Evolutionary conservation across 2,888 invertebrate species (phyloP).

Genomic region (Alcis repandata): DNA sequence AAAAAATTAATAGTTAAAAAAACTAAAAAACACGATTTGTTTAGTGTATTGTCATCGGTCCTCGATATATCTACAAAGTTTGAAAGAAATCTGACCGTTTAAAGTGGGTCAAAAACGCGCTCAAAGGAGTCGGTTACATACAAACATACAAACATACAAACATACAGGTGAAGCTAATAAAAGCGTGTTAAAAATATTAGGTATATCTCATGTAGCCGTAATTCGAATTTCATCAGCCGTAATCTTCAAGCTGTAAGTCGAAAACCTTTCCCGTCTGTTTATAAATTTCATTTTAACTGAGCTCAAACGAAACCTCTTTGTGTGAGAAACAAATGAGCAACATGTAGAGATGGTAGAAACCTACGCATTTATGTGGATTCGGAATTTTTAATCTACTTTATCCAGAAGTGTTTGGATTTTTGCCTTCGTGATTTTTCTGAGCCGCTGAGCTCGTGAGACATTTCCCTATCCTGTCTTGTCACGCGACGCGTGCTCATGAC

Average conservation of each 20-base stretch:
- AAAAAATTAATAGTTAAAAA: too few relatives aligned
- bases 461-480: constrained; percentile 34
- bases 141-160: too few relatives aligned
- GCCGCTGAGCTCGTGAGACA: constrained; percentile 13
- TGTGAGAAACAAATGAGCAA: background rate
- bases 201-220: background rate
- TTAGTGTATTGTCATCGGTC: too few relatives aligned
- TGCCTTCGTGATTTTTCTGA: constrained; percentile 18
- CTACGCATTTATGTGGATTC: background rate
- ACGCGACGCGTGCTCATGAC: constrained; percentile 32
- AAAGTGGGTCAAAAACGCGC: too few relatives aligned
- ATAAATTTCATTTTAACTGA: background rate
- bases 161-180: too few relatives aligned
- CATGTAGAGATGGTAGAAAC: background rate
- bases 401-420: constrained; percentile 6
- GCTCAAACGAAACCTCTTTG: too few relatives aligned
- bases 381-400: constrained; percentile 4
- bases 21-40: too few relatives aligned
- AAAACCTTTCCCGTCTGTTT: background rate
- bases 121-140: too few relatives aligned
- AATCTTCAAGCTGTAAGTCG: background rate
- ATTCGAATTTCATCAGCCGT: background rate
- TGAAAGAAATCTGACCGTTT: too few relatives aligned
- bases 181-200: too few relatives aligned
- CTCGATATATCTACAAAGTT: too few relatives aligned